phyloP scores from a whole-genome alignment of 2,888 invertebrate species.

The Anticlea derivata region DNA sequence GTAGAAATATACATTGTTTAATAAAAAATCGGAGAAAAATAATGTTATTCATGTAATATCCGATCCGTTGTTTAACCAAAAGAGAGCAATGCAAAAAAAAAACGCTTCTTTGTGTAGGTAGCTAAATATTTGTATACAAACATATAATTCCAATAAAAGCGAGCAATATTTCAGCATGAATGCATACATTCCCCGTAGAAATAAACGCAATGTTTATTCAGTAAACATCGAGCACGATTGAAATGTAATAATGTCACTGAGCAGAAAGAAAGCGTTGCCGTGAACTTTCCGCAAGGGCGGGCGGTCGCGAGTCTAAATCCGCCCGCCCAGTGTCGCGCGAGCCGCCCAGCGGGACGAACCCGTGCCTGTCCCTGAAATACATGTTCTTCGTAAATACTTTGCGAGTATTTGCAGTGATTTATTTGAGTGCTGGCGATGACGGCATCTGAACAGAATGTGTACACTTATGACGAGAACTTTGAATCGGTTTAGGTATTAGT shows the following conservation, averaged over 20 bases:
- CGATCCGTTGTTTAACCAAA: too few relatives aligned
- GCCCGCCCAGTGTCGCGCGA: conserved; percentile 76
- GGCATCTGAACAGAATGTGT: conserved; percentile 13
- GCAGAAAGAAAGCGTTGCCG: conserved; percentile 67
- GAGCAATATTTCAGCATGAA: conserved; percentile 13
- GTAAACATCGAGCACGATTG: conserved; percentile 55
- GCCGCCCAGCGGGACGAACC: conserved; percentile 66
- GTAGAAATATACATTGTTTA: too few relatives aligned
- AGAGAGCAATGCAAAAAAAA: too few relatives aligned
- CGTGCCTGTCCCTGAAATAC: conserved; percentile 42
- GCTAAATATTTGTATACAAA: conserved; percentile 3
- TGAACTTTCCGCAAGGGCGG: conserved; percentile 78
- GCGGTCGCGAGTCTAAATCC: conserved; percentile 46
- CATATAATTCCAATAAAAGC: conserved; percentile 6
- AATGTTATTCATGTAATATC: not conserved
- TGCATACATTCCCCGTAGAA: conserved; percentile 43
- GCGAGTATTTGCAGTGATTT: conserved; percentile 46
- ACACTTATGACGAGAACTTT: conserved; percentile 7
- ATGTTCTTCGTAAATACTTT: conserved; percentile 49
- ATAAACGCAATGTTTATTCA: conserved; percentile 52
- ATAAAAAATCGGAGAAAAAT: too few relatives aligned
- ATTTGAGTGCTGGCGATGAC: conserved; percentile 27
- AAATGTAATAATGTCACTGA: conserved; percentile 64
- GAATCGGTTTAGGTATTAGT: conserved; percentile 2
- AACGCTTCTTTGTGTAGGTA: too few relatives aligned